Percentiles rank a stretch among this genome's conserved stretches.
phyloP scores from a whole-genome alignment of 2,888 invertebrate genomes.

The Agrotis clavis region DNA sequence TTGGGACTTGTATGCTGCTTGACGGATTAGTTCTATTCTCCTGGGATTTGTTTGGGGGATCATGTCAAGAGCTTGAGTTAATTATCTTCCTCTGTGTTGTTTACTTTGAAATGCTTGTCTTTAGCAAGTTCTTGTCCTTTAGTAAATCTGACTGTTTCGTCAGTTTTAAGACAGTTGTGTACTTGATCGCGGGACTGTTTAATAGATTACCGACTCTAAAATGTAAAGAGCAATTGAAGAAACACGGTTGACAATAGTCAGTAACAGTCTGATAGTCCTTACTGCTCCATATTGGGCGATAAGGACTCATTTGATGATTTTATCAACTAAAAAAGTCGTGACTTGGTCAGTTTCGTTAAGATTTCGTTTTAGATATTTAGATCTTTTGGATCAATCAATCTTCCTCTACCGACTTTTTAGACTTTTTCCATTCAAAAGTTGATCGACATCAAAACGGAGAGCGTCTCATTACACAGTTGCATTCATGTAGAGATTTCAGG shows the following conservation, averaged over 20 bases:
- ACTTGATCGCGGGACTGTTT: no score
- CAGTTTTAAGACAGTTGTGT: background rate
- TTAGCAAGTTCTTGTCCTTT: background rate
- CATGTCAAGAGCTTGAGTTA: background rate
- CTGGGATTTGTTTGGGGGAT: constrained; percentile 28
- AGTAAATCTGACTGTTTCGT: no score
- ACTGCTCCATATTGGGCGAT: no score
- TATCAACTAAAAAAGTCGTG: no score
- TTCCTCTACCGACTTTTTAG: background rate
- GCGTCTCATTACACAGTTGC: background rate
- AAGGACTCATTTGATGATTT: no score
- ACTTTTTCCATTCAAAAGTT: background rate
- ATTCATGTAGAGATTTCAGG: background rate
- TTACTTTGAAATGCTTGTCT: background rate
- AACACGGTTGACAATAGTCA: no score
- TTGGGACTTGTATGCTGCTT: constrained; percentile 48
- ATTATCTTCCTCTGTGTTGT: constrained; percentile 18
- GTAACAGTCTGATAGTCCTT: no score
- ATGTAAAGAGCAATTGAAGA: no score
- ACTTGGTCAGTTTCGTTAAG: background rate
- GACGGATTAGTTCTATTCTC: constrained; percentile 29
- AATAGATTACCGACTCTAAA: no score
- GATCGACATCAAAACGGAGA: no score
- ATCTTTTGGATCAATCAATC: background rate
- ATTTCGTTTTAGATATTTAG: no score